Conservation (phyloP, 2,888 invertebrate genomes). For the Thysanoteuthis rhombus region DNA sequence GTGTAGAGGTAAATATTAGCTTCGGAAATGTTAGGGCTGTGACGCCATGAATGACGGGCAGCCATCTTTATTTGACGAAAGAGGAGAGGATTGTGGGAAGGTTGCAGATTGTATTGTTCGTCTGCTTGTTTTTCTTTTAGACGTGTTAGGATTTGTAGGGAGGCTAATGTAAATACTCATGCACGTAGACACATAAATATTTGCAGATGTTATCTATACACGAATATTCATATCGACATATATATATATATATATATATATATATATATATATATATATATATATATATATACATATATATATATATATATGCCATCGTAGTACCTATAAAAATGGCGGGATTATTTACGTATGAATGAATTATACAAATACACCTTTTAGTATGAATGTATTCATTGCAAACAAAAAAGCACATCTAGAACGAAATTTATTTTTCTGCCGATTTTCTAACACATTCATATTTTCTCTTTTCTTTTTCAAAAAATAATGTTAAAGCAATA, state of each 20-base stretch:
- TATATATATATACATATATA: not conserved
- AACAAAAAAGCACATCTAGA: too few relatives aligned
- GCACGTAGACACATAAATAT: not conserved
- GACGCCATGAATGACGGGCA: not conserved
- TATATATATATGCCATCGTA: too few relatives aligned
- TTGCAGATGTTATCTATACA: not conserved
- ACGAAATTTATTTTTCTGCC: too few relatives aligned
- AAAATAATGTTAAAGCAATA: too few relatives aligned
- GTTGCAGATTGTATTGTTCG: not conserved
- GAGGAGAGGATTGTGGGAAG: not conserved
- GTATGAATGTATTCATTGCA: too few relatives aligned
- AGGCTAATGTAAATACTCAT: not conserved
- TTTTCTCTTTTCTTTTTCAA: too few relatives aligned
- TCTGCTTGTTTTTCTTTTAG: not conserved
- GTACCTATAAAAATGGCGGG: too few relatives aligned
- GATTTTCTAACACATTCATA: too few relatives aligned
- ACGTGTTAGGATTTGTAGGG: not conserved
- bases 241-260: not conserved
- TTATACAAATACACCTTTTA: too few relatives aligned
- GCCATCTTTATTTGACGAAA: not conserved
- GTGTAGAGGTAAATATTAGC: not conserved
- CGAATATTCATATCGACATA: not conserved
- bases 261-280: not conserved
- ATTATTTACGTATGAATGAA: too few relatives aligned
- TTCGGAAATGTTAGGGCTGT: not conserved